Percentiles rank a stretch among this genome's conserved stretches.
These are phyloP conservation scores for Diarsia mendica DNA, from an alignment of 2,888 invertebrate species.

Conservation along the genomic window DNA sequence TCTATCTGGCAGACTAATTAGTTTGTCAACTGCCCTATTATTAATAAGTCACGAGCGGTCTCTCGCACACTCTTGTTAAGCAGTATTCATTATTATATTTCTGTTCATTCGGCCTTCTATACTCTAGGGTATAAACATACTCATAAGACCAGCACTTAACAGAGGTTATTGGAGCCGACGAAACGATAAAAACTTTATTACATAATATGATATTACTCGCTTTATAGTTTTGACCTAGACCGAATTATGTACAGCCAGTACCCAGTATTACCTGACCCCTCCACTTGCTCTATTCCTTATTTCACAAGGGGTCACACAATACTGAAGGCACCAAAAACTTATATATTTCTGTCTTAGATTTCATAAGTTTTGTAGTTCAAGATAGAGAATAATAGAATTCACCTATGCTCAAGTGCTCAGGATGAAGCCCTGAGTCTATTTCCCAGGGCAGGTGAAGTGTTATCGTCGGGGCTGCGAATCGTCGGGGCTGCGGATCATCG, in stretches of 20 bases:
- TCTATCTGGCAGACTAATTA: no score
- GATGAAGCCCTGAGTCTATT: background rate
- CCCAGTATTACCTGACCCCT: no score
- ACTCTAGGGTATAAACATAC: background rate
- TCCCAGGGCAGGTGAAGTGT: background rate
- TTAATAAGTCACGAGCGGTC: no score
- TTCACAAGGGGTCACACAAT: no score
- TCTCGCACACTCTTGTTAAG: background rate
- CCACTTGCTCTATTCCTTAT: no score
- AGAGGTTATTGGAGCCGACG: constrained; percentile 7
- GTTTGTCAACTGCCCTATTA: no score
- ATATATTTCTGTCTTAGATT: constrained; percentile 10
- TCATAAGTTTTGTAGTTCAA: constrained; percentile 27
- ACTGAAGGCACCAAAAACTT: background rate
- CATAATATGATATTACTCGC: constrained; percentile 13
- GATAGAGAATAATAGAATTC: background rate
- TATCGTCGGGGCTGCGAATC: no score
- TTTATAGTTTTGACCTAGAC: constrained; percentile 19
- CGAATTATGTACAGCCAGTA: background rate
- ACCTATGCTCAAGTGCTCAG: no score
- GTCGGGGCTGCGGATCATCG: no score
- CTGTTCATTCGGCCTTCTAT: no score
- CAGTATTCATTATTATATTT: background rate
- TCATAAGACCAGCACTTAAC: constrained; percentile 7
- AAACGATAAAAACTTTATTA: constrained; percentile 29